Evolutionary conservation across 2,113 vertebrate species (phyloP), one percentile per base, ranked within the genome.

Genomic region (Coreoperca whiteheadi): DNA sequence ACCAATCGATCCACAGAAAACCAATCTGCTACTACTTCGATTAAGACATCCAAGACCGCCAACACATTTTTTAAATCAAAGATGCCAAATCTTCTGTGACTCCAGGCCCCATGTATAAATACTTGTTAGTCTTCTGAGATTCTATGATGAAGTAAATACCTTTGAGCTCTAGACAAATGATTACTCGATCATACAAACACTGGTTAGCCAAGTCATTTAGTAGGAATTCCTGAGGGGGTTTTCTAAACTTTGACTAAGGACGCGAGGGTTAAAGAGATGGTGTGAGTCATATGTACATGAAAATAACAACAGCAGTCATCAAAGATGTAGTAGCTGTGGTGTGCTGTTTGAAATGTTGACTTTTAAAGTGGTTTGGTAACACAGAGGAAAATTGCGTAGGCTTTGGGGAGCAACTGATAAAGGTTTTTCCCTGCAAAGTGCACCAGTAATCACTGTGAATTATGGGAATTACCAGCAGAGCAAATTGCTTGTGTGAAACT

Each of bases 401-500:
- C 53, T 79, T 78, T 6, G 21, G 20, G 54, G 10, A 56, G 48
- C 43, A 30, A 34, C 73, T 66, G 77, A 90, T 77, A 50, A 79
- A 76, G 23, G 12, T 51, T 64, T 67, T 57, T 9, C 15, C 51
- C 50, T 48, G 21, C 51, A 39, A 41, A 77, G 59, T 21, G 59
- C 61, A 28, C 37, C 37, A 71, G 65, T 79, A 81, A 88, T 74
- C 16, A 0, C 80, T 15, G 39, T 68, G 81, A 84, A 78, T 77
- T 73, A 81, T 54, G 77, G 72, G 69, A 83, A 80, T 59, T 87
- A 32, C 74, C 65, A 72, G 46, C 34, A 8, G 25, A 30, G 18
- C 23, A 78, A 72, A 86, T 81, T 74, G 65, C 81, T 60, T 46
- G 64, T 32, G 77, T 81, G 76, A 61, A 78, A 74, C 76, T 57